Base-by-base conservation (phyloP, 2,113 vertebrate species). In the Nyctereutes procyonoides region DNA sequence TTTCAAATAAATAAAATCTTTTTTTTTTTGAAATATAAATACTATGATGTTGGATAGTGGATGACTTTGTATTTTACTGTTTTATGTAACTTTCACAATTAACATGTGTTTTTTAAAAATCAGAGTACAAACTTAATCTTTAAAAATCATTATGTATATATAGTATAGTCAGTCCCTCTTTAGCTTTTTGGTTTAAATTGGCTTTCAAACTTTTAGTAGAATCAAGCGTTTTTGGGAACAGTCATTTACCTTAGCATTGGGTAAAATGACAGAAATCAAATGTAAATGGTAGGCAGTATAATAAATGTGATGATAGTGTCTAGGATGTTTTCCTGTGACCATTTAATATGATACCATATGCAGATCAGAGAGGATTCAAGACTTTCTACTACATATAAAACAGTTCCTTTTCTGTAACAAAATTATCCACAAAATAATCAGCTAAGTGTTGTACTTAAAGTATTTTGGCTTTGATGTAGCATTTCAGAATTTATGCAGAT, bases 201-300 rank as follows among this genome's bases (percentile, higher is more conserved):
- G 53, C 28, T 95, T 96, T 82, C 30, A 95, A 28, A 88, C 92
- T 90, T 88, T 95, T 77, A 88, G 35, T 69, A 87, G 63, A 88
- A 74, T 60, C 81, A 28, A 63, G 9, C 8, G n/a, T 88, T n/a
- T 92, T 79, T 62, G 9, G 82, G 5, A 43, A 81, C 14, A 43
- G 43, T 43, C 43, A 80, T 80, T 88, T 74, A 74, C 22, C 58
- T 28, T 88, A 74, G 7, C 48, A 17, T 84, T 90, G 43, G 58
- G 28, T 97, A 91, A 95, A 95, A 62, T 84, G 79, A 93, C 19
- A 81, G 53, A 7, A 87, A 67, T 74, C 22, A 86, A 3, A 80
- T 80, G 13, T 83, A 80, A 91, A 77, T 83, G 30, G 8, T 90
- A 93, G 60, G 35, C 53, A 79, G 9, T 67, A 13, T 74, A 69